Conservation (phyloP, 2,113 vertebrate genomes). For the Struthidea cinerea region DNA sequence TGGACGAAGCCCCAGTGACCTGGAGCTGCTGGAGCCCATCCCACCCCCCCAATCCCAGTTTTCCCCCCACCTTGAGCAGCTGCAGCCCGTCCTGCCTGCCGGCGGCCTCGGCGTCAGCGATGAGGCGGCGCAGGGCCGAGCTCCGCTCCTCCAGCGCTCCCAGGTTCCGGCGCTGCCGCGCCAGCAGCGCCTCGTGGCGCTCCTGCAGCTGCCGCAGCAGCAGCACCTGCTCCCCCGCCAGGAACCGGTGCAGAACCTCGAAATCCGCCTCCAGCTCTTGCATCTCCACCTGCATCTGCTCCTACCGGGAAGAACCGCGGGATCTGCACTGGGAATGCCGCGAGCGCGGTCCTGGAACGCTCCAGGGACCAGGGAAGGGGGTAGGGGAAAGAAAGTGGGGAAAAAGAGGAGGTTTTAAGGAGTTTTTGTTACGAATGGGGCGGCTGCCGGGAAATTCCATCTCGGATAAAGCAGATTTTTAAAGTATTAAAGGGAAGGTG, state of each 20-base stretch:
- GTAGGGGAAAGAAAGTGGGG: background rate
- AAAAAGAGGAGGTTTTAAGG: background rate
- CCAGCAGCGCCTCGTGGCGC: constrained; percentile 64
- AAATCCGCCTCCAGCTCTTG: constrained; percentile 72
- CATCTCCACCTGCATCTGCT: constrained; percentile 69
- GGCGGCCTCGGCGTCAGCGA: constrained; percentile 64
- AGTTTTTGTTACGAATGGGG: background rate
- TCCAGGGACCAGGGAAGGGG: background rate
- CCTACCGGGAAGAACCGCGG: background rate
- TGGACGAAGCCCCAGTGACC: background rate
- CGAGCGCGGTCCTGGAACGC: no score
- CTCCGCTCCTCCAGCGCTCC: constrained; percentile 53
- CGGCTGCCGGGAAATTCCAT: background rate
- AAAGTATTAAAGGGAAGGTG: no score
- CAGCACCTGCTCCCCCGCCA: constrained; percentile 70
- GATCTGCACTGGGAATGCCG: background rate
- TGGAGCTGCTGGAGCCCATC: background rate
- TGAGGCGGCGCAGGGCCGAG: constrained; percentile 54
- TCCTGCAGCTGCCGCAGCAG: constrained; percentile 68
- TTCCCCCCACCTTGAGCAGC: constrained; percentile 53
- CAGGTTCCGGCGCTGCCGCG: constrained; percentile 26
- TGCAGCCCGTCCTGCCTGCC: constrained; percentile 67
- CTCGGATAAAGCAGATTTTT: background rate
- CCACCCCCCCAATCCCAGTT: background rate
- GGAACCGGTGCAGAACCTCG: constrained; percentile 69